Conservation (phyloP, 2,888 invertebrate species). For the Ctenicera cuprea region DNA sequence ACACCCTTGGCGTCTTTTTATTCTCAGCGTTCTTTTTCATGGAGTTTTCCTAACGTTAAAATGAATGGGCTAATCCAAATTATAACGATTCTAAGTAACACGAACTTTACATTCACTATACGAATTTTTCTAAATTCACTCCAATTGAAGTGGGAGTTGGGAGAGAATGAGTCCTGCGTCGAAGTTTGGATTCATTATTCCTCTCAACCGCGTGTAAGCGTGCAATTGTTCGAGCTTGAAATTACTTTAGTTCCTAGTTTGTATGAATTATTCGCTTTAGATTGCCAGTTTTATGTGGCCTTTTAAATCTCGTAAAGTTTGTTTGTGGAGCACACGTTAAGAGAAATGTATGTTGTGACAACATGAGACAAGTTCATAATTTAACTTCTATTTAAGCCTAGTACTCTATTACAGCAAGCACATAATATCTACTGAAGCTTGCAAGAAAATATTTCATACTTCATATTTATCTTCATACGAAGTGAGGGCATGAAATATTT, state of each 20-base stretch:
- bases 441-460: constrained; percentile 1
- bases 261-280: constrained; percentile 43
- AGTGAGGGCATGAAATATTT: constrained; percentile 18
- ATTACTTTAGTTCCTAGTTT: constrained; percentile 50
- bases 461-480: constrained; percentile 37
- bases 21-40: constrained; percentile 7
- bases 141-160: constrained; percentile 8
- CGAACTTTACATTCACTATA: not conserved
- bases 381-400: not conserved
- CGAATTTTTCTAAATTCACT: constrained; percentile 8
- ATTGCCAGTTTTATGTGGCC: constrained; percentile 26
- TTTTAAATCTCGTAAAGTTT: constrained; percentile 35
- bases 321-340: not conserved
- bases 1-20: not conserved
- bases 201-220: constrained; percentile 28
- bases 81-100: constrained; percentile 16
- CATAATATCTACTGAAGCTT: not conserved
- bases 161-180: constrained; percentile 30
- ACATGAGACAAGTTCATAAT: constrained; percentile 10
- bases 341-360: not conserved
- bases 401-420: constrained; percentile 8
- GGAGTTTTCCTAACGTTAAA: not conserved
- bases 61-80: constrained; percentile 16
- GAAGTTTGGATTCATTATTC: constrained; percentile 45
- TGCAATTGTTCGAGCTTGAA: constrained; percentile 52